Percentiles rank a stretch among this genome's conserved stretches.
Conservation (phyloP, 2,797 vertebrate genomes). For the Phalloptychus januarius region DNA sequence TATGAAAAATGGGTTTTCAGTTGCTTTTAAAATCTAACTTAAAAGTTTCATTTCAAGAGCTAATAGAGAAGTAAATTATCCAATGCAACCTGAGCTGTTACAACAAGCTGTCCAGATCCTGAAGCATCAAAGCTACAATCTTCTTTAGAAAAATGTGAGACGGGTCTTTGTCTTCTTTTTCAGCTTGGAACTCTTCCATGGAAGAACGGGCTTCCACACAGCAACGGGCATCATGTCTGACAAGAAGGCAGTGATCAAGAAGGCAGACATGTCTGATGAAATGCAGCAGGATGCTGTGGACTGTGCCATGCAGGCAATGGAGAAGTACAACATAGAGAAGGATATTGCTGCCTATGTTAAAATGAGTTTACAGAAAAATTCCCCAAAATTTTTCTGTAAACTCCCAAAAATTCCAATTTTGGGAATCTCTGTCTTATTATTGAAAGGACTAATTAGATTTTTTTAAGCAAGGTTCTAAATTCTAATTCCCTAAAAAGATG, state of each 20-base stretch:
- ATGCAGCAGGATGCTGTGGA: conserved; percentile 99
- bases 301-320: conserved; percentile 98
- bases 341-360: conserved; percentile 98
- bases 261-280: conserved; percentile 99
- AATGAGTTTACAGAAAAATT: no score
- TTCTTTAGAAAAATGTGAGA: background rate
- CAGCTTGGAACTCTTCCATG: background rate
- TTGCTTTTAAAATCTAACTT: background rate
- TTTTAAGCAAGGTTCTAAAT: background rate
- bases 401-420: background rate
- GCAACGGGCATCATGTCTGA: conserved; percentile 95
- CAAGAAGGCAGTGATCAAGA: conserved; percentile 99
- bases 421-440: background rate
- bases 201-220: no score
- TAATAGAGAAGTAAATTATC: background rate
- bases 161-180: background rate
- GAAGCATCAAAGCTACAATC: background rate
- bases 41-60: background rate
- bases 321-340: conserved; percentile 99
- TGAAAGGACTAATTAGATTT: background rate
- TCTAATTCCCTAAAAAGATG: background rate
- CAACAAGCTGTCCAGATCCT: background rate
- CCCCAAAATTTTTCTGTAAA: no score
- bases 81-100: background rate
- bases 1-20: background rate